A percentile compares a stretch with the other conserved stretches of the same genome.
phyloP scores from a whole-genome alignment of 1,140 invertebrate genomes.

The Dysdera silvatica region DNA sequence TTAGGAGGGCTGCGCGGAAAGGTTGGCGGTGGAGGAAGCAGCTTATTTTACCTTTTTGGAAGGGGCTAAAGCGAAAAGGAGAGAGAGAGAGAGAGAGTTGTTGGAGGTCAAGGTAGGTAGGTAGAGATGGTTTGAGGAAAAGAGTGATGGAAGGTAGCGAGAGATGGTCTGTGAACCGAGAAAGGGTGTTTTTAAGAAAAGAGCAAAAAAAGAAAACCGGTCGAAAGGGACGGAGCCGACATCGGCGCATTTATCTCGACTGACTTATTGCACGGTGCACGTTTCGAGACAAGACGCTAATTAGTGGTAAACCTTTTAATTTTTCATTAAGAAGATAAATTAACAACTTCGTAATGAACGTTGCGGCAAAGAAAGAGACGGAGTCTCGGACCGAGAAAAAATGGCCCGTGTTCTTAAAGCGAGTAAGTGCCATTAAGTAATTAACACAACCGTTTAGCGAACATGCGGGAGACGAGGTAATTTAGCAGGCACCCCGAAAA shows the following conservation, averaged over 20 bases:
- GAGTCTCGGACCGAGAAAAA: slow-evolving; percentile 16
- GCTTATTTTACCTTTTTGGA: too few species aligned
- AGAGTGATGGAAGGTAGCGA: too few species aligned
- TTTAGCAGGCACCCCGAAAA: slow-evolving; percentile 29
- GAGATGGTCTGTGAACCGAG: too few species aligned
- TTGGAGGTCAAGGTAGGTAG: too few species aligned
- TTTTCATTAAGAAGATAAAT: slow-evolving; percentile 32
- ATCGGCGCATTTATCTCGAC: slow-evolving; percentile 27
- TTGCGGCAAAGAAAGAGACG: slow-evolving; percentile 16
- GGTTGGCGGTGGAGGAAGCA: too few species aligned
- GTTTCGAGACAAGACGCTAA: slow-evolving; percentile 30
- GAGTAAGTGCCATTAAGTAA: slow-evolving; percentile 31
- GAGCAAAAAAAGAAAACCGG: too few species aligned
- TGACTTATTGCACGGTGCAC: slow-evolving; percentile 30
- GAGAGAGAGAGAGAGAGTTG: too few species aligned
- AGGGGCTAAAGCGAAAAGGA: too few species aligned
- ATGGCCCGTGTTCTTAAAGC: slow-evolving; percentile 23
- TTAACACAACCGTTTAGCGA: slow-evolving; percentile 30
- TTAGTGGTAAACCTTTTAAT: slow-evolving; percentile 32
- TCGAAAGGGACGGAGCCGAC: slow-evolving; percentile 5
- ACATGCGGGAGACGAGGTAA: slow-evolving; percentile 30
- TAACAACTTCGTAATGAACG: slow-evolving; percentile 31
- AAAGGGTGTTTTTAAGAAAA: too few species aligned
- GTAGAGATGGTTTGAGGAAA: too few species aligned
- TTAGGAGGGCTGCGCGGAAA: too few species aligned